Conservation (phyloP, 2,888 invertebrate genomes). For the Bembecia ichneumoniformis region DNA sequence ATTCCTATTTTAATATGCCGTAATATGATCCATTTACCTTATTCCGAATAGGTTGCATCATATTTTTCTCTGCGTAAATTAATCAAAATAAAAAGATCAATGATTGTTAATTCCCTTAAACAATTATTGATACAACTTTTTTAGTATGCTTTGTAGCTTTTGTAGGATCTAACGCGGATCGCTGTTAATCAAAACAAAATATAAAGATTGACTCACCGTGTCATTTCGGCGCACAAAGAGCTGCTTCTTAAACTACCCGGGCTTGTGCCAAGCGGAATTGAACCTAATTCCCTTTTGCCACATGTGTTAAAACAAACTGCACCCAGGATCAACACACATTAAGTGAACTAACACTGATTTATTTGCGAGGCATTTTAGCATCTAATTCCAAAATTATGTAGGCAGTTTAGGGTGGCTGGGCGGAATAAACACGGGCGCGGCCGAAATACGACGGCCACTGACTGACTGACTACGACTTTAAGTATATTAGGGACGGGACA, state of each 20-base stretch:
- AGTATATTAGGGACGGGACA: background rate
- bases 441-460: background rate
- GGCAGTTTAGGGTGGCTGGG: background rate
- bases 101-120: too few species aligned
- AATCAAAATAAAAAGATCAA: too few species aligned
- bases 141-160: too few species aligned
- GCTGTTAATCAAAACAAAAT: background rate
- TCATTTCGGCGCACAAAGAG: conserved; percentile 57
- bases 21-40: background rate
- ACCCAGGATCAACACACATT: background rate
- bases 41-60: background rate
- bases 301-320: conserved; percentile 55
- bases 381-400: background rate
- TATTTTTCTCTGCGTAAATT: background rate
- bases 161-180: too few species aligned
- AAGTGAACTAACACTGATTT: background rate
- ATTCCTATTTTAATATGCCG: background rate
- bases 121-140: too few species aligned
- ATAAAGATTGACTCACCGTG: conserved; percentile 44
- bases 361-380: background rate
- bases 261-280: conserved; percentile 64
- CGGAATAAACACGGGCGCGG: background rate
- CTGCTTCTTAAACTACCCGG: conserved; percentile 48
- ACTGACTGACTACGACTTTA: background rate
- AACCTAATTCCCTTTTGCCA: conserved; percentile 60